These are phyloP conservation scores for Marmota monax DNA, from an alignment of 2,113 vertebrate genomes.

Conservation along the genomic window DNA sequence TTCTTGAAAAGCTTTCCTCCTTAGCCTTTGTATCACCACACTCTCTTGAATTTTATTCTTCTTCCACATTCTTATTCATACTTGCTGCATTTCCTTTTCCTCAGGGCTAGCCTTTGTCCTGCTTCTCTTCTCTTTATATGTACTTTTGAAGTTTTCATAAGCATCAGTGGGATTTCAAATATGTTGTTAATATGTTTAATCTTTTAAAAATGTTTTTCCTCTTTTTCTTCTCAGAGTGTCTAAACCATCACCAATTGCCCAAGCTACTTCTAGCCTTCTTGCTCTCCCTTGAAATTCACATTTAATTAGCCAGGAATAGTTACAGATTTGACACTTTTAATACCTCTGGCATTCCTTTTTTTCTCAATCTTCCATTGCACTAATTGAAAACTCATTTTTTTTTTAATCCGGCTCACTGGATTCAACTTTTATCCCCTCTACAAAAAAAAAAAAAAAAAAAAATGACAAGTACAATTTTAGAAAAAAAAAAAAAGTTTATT, in stretches of 20 bases:
- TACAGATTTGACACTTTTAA: not conserved
- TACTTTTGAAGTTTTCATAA: not conserved
- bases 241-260: not conserved
- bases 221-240: not conserved
- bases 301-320: not conserved
- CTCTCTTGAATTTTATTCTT: not conserved
- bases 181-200: not conserved
- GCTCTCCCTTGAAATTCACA: not conserved
- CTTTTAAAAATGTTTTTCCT: not conserved
- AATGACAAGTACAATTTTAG: too few relatives aligned
- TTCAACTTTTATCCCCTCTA: too few relatives aligned
- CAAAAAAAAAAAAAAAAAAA: too few relatives aligned
- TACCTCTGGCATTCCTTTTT: not conserved
- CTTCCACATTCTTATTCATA: not conserved
- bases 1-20: not conserved
- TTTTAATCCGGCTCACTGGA: not conserved
- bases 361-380: not conserved
- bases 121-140: not conserved
- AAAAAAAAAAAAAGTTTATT: too few relatives aligned
- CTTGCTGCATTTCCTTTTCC: not conserved
- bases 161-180: not conserved
- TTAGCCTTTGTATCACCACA: not conserved
- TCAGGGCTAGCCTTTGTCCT: not conserved
- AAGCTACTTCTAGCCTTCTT: not conserved
- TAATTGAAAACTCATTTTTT: conserved; percentile 13